Conservation (phyloP, 2,113 vertebrate genomes). For the Phalacrocorax brasilianus region DNA sequence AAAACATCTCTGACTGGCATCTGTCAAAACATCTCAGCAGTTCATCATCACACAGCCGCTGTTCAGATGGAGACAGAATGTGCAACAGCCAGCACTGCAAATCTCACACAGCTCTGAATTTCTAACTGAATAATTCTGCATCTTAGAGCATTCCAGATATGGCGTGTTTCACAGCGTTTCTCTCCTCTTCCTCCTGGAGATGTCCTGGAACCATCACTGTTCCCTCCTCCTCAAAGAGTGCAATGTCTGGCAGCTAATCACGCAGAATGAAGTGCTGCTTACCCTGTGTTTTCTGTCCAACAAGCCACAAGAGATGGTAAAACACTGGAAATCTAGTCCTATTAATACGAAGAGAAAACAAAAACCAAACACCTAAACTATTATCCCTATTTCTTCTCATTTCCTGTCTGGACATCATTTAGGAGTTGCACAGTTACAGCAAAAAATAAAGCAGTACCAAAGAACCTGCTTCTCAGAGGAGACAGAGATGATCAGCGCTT, state of each 20-base stretch:
- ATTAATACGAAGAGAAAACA: not conserved
- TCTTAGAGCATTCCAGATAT: not conserved
- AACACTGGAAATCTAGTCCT: not conserved
- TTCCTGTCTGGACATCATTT: not conserved
- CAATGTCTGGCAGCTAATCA: not conserved
- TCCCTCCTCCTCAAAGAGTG: not conserved
- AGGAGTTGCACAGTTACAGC: not conserved
- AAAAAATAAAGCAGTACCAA: not conserved
- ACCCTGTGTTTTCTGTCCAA: not conserved
- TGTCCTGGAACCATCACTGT: not conserved
- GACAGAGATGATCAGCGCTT: not conserved
- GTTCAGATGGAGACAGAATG: not conserved
- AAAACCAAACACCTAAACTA: not conserved
- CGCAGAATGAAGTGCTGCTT: not conserved
- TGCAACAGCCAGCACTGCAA: not conserved
- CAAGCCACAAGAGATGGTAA: not conserved
- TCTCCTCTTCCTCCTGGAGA: not conserved
- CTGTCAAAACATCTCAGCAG: slow-evolving; percentile 36
- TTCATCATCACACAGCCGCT: not conserved
- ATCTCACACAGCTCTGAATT: not conserved
- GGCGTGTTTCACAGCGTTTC: not conserved
- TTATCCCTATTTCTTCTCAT: not conserved
- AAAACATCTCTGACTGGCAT: not conserved
- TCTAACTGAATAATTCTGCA: not conserved
- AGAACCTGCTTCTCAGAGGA: not conserved